These are phyloP conservation scores for Galerucella nymphaeae DNA, from an alignment of 2,888 invertebrate species.

Conservation along the genomic window DNA sequence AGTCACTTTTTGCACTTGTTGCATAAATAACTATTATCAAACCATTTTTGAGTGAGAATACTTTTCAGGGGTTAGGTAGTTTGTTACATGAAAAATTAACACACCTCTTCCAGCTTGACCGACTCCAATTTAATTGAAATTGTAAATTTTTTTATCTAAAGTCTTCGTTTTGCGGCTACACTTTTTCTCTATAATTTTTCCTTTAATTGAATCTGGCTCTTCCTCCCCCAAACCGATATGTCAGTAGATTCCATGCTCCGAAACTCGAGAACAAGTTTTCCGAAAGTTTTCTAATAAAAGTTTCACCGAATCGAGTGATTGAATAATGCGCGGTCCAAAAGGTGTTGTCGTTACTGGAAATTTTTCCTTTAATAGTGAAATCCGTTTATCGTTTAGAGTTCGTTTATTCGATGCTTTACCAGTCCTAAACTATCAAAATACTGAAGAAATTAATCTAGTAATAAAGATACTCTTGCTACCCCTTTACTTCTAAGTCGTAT, in stretches of 20 bases:
- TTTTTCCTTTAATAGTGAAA: not conserved
- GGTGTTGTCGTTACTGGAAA: not conserved
- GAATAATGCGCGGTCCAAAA: constrained; percentile 1
- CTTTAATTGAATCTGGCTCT: not conserved
- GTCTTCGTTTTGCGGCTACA: not conserved
- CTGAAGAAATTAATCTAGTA: too few species aligned
- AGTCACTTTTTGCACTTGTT: too few species aligned
- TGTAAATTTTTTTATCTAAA: not conserved
- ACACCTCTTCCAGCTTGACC: not conserved
- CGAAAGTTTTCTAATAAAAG: constrained; percentile 16
- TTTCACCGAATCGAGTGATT: constrained; percentile 4
- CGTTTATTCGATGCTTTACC: too few species aligned
- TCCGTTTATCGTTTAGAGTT: not conserved
- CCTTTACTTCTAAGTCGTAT: too few species aligned
- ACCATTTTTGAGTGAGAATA: too few species aligned
- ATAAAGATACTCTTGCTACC: too few species aligned
- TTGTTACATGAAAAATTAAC: too few species aligned
- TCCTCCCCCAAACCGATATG: constrained; percentile 3
- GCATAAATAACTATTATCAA: too few species aligned
- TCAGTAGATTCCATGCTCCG: not conserved
- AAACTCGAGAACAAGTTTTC: not conserved
- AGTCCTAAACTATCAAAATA: too few species aligned
- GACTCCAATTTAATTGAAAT: not conserved
- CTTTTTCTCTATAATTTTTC: not conserved
- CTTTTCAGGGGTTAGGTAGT: too few species aligned